A percentile compares a stretch with the other conserved stretches of the same genome.
Evolutionary conservation across 2,888 invertebrate genomes (phyloP).

Genomic region (Mythimna pallens): DNA sequence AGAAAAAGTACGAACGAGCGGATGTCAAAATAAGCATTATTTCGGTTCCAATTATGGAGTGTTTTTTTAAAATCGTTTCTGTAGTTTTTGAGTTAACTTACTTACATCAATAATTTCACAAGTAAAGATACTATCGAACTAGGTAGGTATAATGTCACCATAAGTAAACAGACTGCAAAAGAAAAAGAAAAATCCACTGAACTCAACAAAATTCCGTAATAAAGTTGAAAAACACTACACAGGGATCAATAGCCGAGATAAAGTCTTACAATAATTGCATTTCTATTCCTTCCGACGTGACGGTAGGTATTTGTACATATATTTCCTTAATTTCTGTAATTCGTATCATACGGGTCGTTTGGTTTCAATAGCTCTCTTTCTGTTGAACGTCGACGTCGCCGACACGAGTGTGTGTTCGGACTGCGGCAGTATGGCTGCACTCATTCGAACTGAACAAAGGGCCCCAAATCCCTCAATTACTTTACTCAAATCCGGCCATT

Average conservation of each 20-base stretch:
- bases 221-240: not conserved
- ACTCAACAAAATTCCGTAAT: not conserved
- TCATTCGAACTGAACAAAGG: constrained; percentile 25
- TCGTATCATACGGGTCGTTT: constrained; percentile 13
- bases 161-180: not conserved
- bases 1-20: too few relatives aligned
- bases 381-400: not conserved
- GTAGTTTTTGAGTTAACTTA: too few relatives aligned
- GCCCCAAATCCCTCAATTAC: constrained; percentile 41
- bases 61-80: too few relatives aligned
- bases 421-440: constrained; percentile 7
- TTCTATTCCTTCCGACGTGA: constrained; percentile 7
- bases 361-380: constrained; percentile 7
- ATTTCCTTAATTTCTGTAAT: constrained; percentile 12
- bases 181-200: not conserved
- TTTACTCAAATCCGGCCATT: constrained; percentile 24
- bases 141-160: too few relatives aligned
- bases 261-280: constrained; percentile 1
- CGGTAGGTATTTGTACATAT: not conserved
- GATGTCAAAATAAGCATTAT: too few relatives aligned
- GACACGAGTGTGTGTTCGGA: not conserved
- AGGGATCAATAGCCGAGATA: not conserved
- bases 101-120: too few relatives aligned
- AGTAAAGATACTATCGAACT: too few relatives aligned
- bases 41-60: too few relatives aligned